Evolutionary conservation across 2,888 invertebrate species (phyloP).

Genomic region (Phengaris arion): DNA sequence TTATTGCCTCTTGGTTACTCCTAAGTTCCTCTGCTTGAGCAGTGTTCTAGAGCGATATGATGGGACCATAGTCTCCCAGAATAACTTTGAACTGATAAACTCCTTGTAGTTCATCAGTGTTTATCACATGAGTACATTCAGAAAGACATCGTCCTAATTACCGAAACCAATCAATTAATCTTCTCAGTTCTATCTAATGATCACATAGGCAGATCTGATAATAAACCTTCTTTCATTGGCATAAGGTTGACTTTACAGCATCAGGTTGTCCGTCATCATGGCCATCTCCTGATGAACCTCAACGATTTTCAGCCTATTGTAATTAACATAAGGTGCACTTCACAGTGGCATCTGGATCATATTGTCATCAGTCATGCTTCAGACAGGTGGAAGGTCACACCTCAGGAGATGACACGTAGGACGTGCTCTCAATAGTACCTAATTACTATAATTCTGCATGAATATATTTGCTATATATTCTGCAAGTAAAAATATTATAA

Average conservation of each 20-base stretch:
- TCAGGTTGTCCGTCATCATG: not conserved
- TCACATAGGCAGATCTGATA: not conserved
- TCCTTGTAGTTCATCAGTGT: no score
- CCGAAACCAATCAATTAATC: constrained; percentile 21
- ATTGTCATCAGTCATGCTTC: constrained; percentile 22
- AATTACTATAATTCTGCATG: no score
- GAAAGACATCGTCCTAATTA: not conserved
- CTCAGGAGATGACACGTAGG: not conserved
- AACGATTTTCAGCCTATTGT: not conserved
- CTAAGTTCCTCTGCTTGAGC: no score
- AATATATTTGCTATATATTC: no score
- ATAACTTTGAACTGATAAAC: no score
- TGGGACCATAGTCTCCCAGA: not conserved
- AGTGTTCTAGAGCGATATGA: no score
- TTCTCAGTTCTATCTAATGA: not conserved
- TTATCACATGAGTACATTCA: not conserved
- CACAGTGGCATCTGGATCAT: not conserved
- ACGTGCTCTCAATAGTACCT: constrained; percentile 19
- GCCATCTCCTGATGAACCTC: not conserved
- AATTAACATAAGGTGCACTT: not conserved
- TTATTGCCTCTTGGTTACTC: no score
- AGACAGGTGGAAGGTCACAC: constrained; percentile 23
- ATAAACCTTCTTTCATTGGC: not conserved
- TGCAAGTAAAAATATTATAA: no score
- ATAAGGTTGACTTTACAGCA: not conserved